These are phyloP conservation scores for Chloroceryle aenea DNA, from an alignment of 2,113 vertebrate species.

Conservation along the genomic window DNA sequence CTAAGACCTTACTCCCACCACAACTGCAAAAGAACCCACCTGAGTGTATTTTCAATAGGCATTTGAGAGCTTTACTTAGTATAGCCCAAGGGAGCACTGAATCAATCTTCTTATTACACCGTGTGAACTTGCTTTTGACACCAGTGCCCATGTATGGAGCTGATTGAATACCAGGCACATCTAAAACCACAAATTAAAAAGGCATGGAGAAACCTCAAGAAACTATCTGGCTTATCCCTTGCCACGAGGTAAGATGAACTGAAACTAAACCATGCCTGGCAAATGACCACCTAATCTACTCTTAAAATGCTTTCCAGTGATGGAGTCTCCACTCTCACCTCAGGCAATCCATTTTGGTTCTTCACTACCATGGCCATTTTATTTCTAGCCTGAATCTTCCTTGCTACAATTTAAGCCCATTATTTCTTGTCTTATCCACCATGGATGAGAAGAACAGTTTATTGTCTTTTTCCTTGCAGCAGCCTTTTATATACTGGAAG, in stretches of 20 bases:
- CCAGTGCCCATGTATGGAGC: neutral
- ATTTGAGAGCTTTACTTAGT: neutral
- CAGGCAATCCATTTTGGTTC: neutral
- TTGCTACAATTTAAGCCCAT: neutral
- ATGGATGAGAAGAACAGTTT: neutral
- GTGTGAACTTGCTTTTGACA: neutral
- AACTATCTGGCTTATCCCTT: neutral
- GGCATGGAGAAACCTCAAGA: neutral
- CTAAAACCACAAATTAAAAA: neutral
- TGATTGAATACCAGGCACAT: neutral
- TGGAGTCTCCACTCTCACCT: neutral
- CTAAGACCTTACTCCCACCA: neutral
- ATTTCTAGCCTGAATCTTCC: neutral
- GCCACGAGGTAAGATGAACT: neutral
- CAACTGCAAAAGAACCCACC: neutral
- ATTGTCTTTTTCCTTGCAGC: conserved; percentile 3
- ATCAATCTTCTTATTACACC: neutral
- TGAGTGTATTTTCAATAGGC: neutral
- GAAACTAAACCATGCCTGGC: neutral
- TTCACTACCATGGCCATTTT: neutral
- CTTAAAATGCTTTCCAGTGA: neutral
- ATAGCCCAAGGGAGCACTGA: neutral
- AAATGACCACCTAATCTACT: neutral
- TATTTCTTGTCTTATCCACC: neutral
- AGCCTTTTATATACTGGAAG: conserved; percentile 11